Evolutionary conservation across 2,888 invertebrate genomes (phyloP), one percentile per base, ranked within the genome.

Genomic region (Microctonus hyperodae): DNA sequence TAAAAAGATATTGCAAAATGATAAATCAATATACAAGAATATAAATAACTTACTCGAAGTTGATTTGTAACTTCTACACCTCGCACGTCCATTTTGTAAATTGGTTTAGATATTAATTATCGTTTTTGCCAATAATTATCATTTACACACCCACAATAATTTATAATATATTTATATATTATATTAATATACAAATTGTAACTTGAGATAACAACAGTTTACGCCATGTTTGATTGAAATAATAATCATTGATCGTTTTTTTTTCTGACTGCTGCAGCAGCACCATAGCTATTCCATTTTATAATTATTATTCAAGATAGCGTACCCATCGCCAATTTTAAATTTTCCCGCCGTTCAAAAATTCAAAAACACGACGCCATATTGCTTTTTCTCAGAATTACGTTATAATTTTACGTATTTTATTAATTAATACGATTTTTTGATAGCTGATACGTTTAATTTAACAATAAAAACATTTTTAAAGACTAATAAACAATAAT

Each of bases 51-150:
- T 88, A 94, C 94, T 86, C 93, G 87, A 88, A 94, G 92, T 86
- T 94, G 94, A 83, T 93, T 92, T 10, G 93, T 93, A 75, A 94
- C 93, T 88, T 94, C 94, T 74, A 91, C 90, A 75, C 94, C 93
- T 81, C 92, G 90, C 78, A 89, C 90, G 78, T 92, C 91, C 93
- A 93, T 93, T 60, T 33, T 33, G 44, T 44, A 16, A 9, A 20
- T 44, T 7, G 44, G 16, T 44, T 44, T 16, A 16, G 16, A 28
- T 28, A 3, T 28, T 28, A 3, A 5, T 28, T 20, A n/a, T 20
- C n/a, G n/a, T 11, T 13, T 2, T 37, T 5, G 37, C 44, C 44
- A n/a, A 44, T 44, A 7, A 20, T 5, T 44, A 16, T 44, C 5
- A 16, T 20, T 16, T 1, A 44, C 16, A 44, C 44, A 16, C 16